Base-by-base conservation (phyloP, 2,888 invertebrate species). In the Tipula lateralis region DNA sequence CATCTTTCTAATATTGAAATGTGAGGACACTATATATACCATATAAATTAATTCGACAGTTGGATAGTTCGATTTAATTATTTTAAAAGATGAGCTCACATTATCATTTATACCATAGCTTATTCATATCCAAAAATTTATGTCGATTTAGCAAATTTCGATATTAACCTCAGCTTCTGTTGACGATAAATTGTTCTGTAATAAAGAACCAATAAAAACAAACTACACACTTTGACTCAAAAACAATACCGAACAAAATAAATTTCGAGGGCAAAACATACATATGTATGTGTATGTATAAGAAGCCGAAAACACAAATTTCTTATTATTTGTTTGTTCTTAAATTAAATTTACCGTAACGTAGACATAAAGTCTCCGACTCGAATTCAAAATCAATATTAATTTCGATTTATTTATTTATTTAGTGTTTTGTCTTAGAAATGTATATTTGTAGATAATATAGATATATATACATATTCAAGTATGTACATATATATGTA, bases 271-370 rank as follows among this genome's bases (percentile, higher is more conserved):
- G 66, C 66, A 66, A 66, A 66, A 66, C 24, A 6, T 66, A 1
- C 5, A 32, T 32, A 32, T 6, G 6, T 32, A 36, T 12, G 2
- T 32, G n/a, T n/a, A 32, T 32, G 12, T 7, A 36, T 16, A 44
- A 16, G 24, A 66, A 66, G 66, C 19, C 24, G 24, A 66, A 66
- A 66, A 66, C 66, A 44, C 24, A 66, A 66, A 66, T 24, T 66
- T 66, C 66, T 66, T 66, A 66, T 66, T 66, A 24, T 12, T 66
- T 66, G 24, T 19, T 66, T 66, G 66, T 66, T 50, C 19, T 50
- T 24, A 66, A 66, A 66, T 24, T 66, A 66, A 66, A 66, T 66
- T 66, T 66, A 66, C 66, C 66, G 66, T 66, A 66, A 66, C 66
- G 66, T 66, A 66, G 66, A 24, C 66, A 19, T 24, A 66, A 24